A percentile compares a stretch with the other conserved stretches of the same genome.
phyloP scores from a whole-genome alignment of 1,140 invertebrate species.

The Calephelis virginiensis region DNA sequence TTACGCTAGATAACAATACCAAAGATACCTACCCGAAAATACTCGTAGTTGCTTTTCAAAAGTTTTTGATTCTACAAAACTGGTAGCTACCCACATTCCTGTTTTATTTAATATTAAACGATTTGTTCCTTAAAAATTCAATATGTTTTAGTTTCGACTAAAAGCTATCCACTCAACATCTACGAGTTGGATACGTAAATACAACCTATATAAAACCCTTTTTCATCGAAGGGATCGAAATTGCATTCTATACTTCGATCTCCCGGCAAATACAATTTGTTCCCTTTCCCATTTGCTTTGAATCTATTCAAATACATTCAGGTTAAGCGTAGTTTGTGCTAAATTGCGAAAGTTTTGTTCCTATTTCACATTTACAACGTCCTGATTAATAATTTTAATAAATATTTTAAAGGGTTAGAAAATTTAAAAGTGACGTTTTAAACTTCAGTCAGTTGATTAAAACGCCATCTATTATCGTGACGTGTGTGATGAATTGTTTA shows the following conservation, averaged over 20 bases:
- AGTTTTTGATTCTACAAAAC: too few relatives aligned
- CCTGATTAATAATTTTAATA: too few relatives aligned
- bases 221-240: constrained; percentile 3
- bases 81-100: too few relatives aligned
- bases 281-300: constrained; percentile 7
- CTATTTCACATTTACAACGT: neutral
- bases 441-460: too few relatives aligned
- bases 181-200: neutral
- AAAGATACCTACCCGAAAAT: too few relatives aligned
- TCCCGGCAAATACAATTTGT: constrained; percentile 15
- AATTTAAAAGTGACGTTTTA: too few relatives aligned
- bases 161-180: constrained; percentile 9
- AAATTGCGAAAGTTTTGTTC: neutral
- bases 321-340: constrained; percentile 5
- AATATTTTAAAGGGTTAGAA: too few relatives aligned
- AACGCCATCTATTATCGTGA: too few relatives aligned
- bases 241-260: constrained; percentile 5
- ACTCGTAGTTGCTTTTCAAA: too few relatives aligned
- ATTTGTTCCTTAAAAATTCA: neutral
- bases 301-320: constrained; percentile 4
- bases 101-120: too few relatives aligned
- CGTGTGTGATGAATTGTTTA: too few relatives aligned
- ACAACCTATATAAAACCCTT: constrained; percentile 16
- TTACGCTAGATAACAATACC: too few relatives aligned
- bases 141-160: constrained; percentile 2